These are phyloP conservation scores for Acleris sparsana DNA, from an alignment of 2,888 invertebrate genomes.

Conservation along the genomic window DNA sequence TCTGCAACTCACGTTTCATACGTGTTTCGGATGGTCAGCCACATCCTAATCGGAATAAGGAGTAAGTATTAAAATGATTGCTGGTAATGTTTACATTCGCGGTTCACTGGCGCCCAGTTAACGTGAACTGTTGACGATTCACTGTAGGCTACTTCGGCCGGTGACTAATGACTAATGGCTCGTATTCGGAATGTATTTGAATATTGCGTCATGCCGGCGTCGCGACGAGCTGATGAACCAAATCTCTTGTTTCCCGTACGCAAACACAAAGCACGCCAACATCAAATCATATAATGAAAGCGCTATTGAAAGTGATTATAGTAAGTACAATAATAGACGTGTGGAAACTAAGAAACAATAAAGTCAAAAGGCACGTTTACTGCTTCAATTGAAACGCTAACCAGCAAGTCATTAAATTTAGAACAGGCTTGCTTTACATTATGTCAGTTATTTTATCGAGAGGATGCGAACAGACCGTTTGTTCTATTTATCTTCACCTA, in stretches of 20 bases:
- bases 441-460: neutral
- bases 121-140: constrained; percentile 22
- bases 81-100: constrained; percentile 20
- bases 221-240: constrained; percentile 25
- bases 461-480: neutral
- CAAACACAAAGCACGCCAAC: constrained; percentile 18
- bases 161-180: constrained; percentile 24
- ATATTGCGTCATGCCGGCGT: constrained; percentile 17
- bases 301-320: neutral
- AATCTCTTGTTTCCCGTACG: constrained; percentile 19
- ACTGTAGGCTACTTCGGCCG: constrained; percentile 12
- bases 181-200: constrained; percentile 19
- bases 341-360: too few species aligned
- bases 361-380: neutral
- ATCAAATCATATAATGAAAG: constrained; percentile 5
- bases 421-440: constrained; percentile 1
- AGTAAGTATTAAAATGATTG: neutral
- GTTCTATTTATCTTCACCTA: constrained; percentile 6
- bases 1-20: neutral
- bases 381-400: constrained; percentile 2
- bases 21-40: neutral
- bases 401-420: neutral
- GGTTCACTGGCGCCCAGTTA: constrained; percentile 26
- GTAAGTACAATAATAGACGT: neutral
- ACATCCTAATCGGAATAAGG: neutral